Conservation (phyloP, 2,888 invertebrate genomes). For the Tachina lurida region DNA sequence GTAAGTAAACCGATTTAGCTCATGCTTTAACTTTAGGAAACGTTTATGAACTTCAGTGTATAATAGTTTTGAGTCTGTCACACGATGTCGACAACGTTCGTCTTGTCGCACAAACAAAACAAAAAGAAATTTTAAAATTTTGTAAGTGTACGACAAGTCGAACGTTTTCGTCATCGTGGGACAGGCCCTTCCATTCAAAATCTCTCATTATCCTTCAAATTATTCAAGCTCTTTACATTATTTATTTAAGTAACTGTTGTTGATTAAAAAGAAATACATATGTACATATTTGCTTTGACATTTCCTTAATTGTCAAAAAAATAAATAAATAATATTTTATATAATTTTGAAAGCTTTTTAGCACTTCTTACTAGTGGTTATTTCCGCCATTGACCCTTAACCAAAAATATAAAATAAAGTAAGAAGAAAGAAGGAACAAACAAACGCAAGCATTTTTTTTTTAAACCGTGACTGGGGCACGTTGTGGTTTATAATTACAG, state of each 20-base stretch:
- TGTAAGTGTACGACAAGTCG: too few species aligned
- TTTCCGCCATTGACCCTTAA: conserved; percentile 47
- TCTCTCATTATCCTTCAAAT: background rate
- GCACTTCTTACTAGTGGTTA: conserved; percentile 49
- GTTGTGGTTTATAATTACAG: conserved; percentile 34
- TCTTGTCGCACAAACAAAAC: too few species aligned
- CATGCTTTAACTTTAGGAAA: too few species aligned
- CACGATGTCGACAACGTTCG: too few species aligned
- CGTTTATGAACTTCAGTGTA: too few species aligned
- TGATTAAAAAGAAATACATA: background rate
- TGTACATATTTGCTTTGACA: background rate
- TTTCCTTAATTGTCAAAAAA: background rate
- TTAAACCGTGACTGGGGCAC: background rate
- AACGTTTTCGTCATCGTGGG: too few species aligned
- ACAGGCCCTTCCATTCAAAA: background rate
- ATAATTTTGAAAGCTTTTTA: conserved; percentile 21
- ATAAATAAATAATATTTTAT: background rate
- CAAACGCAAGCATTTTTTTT: background rate
- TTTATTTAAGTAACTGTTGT: background rate
- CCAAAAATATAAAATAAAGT: background rate
- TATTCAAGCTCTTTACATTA: background rate
- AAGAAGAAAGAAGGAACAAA: background rate
- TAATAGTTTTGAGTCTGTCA: too few species aligned
- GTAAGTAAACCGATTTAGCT: too few species aligned
- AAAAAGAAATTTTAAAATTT: too few species aligned